These are phyloP conservation scores for Takifugu rubripes DNA, from an alignment of 2,797 vertebrate genomes.

Conservation along the genomic window DNA sequence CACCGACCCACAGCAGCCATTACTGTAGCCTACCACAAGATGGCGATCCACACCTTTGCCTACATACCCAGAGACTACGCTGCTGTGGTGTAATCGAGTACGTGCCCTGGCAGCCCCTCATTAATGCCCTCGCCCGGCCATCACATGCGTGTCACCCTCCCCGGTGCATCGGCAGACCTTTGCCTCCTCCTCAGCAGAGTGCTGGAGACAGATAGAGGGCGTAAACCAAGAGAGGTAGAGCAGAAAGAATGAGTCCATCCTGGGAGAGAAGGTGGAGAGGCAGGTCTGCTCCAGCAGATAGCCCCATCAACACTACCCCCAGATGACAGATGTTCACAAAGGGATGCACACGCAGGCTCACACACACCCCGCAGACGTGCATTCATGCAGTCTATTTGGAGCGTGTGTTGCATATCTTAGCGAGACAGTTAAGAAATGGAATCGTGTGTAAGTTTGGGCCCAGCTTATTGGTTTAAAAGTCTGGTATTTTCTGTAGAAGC, in stretches of 20 bases:
- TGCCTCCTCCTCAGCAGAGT: constrained; percentile 24
- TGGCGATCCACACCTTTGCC: too few species aligned
- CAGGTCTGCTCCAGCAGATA: constrained; percentile 38
- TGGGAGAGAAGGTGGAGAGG: constrained; percentile 35
- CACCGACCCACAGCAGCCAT: too few species aligned
- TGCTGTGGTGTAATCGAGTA: constrained; percentile 18
- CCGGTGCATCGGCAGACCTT: constrained; percentile 17
- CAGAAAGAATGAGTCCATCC: constrained; percentile 26
- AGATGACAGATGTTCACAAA: constrained; percentile 22
- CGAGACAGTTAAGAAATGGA: too few species aligned
- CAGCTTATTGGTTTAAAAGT: too few species aligned
- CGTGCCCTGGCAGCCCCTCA: constrained; percentile 22
- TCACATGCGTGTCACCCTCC: not conserved
- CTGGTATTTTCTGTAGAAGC: too few species aligned
- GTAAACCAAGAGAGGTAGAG: constrained; percentile 23
- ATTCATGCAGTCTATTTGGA: too few species aligned
- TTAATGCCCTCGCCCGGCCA: constrained; percentile 18
- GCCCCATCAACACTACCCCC: constrained; percentile 14
- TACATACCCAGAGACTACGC: too few species aligned
- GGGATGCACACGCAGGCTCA: not conserved
- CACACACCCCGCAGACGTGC: not conserved
- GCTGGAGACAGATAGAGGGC: constrained; percentile 39
- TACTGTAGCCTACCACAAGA: too few species aligned
- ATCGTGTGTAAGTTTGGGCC: too few species aligned
- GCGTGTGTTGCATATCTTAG: too few species aligned